phyloP scores from a whole-genome alignment of 1,140 invertebrate genomes.

The Zaprionus capensis region DNA sequence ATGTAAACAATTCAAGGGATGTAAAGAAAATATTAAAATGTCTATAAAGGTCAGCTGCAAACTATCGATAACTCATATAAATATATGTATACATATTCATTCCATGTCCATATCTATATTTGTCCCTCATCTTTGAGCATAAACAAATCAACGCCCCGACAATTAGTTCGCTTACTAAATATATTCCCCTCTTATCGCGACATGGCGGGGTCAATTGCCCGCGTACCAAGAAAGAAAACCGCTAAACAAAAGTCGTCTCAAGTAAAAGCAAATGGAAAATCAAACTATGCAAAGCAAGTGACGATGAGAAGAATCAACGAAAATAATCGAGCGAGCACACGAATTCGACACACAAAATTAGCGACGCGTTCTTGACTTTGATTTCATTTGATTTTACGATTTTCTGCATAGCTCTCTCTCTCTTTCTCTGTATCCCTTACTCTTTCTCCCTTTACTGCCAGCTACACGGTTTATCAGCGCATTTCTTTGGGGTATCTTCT shows the following conservation, averaged over 20 bases:
- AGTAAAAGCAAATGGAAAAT: slow-evolving; percentile 35
- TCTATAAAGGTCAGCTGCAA: neutral
- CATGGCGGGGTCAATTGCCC: slow-evolving; percentile 60
- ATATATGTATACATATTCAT: neutral
- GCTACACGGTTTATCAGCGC: slow-evolving; percentile 39
- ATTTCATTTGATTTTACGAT: slow-evolving; percentile 44
- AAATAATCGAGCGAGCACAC: slow-evolving; percentile 4
- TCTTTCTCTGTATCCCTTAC: neutral
- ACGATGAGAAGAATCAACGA: slow-evolving; percentile 23
- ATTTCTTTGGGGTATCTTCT: slow-evolving; percentile 32
- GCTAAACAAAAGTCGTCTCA: slow-evolving; percentile 30
- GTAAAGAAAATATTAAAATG: neutral
- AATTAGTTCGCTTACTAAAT: slow-evolving; percentile 2
- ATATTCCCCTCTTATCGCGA: slow-evolving; percentile 8
- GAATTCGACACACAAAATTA: slow-evolving; percentile 59
- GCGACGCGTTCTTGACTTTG: slow-evolving; percentile 75
- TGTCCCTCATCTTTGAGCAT: neutral
- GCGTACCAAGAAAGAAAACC: slow-evolving; percentile 55
- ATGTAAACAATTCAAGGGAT: neutral
- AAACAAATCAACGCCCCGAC: slow-evolving; percentile 6
- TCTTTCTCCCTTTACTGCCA: neutral
- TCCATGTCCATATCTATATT: neutral
- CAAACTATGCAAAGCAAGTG: slow-evolving; percentile 46
- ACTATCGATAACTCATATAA: neutral
- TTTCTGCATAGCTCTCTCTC: neutral